Conservation (phyloP, 2,797 vertebrate genomes). For the Muscicapa comitata region DNA sequence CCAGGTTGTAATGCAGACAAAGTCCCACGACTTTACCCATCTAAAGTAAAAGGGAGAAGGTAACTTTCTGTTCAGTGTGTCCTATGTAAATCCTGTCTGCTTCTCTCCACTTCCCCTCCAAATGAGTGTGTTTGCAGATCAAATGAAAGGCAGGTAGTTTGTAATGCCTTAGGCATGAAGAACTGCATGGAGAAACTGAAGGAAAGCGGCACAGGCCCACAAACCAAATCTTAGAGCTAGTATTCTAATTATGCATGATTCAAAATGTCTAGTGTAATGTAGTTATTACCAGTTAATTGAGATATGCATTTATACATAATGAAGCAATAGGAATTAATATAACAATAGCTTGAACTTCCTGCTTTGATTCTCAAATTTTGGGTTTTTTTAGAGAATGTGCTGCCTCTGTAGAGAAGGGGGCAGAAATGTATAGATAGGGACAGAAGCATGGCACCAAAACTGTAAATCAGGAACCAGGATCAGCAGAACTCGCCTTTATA, state of each 20-base stretch:
- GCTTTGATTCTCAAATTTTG: conserved; percentile 67
- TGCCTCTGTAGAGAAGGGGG: conserved; percentile 69
- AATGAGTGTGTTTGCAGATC: conserved; percentile 45
- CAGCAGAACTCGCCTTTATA: conserved; percentile 57
- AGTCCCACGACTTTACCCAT: not conserved
- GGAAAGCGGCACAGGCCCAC: conserved; percentile 61
- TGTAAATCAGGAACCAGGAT: conserved; percentile 60
- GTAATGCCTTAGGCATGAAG: conserved; percentile 1
- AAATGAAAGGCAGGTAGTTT: not conserved
- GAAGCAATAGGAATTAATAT: conserved; percentile 79
- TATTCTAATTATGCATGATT: conserved; percentile 77
- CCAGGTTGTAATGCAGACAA: not conserved
- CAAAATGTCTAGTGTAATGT: conserved; percentile 70
- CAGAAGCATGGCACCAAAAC: conserved; percentile 75
- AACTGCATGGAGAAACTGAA: conserved; percentile 43
- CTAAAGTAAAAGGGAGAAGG: not conserved
- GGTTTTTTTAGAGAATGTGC: conserved; percentile 58
- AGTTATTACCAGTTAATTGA: conserved; percentile 73
- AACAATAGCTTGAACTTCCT: conserved; percentile 76
- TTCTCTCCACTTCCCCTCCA: conserved; percentile 33
- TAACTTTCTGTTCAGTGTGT: not conserved
- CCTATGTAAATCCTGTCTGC: conserved; percentile 6
- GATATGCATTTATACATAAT: conserved; percentile 77
- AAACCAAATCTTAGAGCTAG: conserved; percentile 68
- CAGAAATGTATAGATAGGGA: conserved; percentile 69